Conservation (phyloP, 2,888 invertebrate genomes). For the Synanthedon vespiformis region DNA sequence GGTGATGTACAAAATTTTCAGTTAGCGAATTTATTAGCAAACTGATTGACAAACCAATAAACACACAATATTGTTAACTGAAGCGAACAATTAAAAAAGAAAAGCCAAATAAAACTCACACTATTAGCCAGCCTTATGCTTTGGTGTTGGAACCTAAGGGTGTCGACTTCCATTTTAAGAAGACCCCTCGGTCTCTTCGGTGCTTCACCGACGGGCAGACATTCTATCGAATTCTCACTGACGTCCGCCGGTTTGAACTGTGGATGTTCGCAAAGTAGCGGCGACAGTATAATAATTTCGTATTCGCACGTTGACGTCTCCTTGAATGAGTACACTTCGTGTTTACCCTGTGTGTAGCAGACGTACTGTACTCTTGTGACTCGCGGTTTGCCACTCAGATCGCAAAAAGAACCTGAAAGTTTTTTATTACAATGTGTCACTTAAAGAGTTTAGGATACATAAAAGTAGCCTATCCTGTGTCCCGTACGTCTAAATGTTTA, state of each 20-base stretch:
- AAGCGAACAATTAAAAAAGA: background rate
- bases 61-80: conserved; percentile 6
- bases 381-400: conserved; percentile 87
- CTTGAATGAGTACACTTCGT: conserved; percentile 92
- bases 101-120: conserved; percentile 27
- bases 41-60: too few species aligned
- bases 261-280: conserved; percentile 89
- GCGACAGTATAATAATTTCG: conserved; percentile 89
- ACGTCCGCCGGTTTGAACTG: conserved; percentile 84
- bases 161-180: conserved; percentile 78
- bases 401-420: conserved; percentile 80
- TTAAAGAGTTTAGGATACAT: too few species aligned
- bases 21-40: too few species aligned
- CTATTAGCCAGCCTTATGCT: conserved; percentile 40
- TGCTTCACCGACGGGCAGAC: conserved; percentile 75
- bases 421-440: background rate
- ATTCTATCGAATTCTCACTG: conserved; percentile 82
- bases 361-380: conserved; percentile 87
- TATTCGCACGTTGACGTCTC: conserved; percentile 96
- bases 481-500: too few species aligned
- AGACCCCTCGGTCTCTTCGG: conserved; percentile 81
- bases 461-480: too few species aligned
- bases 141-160: conserved; percentile 75
- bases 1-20: too few species aligned
- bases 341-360: conserved; percentile 88